A percentile compares a stretch with the other conserved stretches of the same genome.
phyloP scores from a whole-genome alignment of 2,113 vertebrate species.

The Rhinogobius similis region DNA sequence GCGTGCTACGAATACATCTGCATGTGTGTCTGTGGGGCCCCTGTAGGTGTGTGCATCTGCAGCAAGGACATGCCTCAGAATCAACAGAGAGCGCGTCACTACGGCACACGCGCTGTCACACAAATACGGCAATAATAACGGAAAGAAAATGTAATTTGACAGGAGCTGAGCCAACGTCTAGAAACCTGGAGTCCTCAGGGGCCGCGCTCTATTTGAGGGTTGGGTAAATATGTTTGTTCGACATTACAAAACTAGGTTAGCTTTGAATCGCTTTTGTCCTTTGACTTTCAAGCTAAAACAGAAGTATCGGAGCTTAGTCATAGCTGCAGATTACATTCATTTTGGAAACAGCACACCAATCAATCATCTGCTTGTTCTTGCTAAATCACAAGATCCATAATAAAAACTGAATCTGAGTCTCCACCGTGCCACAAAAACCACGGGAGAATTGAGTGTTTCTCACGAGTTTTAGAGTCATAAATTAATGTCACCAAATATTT shows the following conservation, averaged over 20 bases:
- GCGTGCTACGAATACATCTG: constrained; percentile 19
- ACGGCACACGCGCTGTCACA: constrained; percentile 11
- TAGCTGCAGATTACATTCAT: constrained; percentile 20
- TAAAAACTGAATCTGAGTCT: constrained; percentile 22
- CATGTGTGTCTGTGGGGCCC: neutral
- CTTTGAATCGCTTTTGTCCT: constrained; percentile 24
- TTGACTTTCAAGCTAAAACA: neutral
- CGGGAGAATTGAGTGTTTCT: constrained; percentile 14
- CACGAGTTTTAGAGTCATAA: constrained; percentile 1
- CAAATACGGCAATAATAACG: neutral
- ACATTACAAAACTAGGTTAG: constrained; percentile 32
- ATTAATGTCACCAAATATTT: constrained; percentile 33
- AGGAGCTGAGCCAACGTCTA: constrained; percentile 21
- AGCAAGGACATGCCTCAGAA: constrained; percentile 26
- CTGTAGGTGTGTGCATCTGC: constrained; percentile 19
- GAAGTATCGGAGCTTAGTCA: constrained; percentile 29
- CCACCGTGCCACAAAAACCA: constrained; percentile 27
- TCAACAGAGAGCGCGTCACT: constrained; percentile 4
- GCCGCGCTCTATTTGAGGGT: constrained; percentile 13
- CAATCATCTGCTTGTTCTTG: constrained; percentile 8
- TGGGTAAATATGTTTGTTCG: constrained; percentile 13
- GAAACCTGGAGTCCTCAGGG: constrained; percentile 13
- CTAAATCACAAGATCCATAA: constrained; percentile 1
- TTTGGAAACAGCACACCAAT: constrained; percentile 28
- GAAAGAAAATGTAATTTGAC: constrained; percentile 32